Evolutionary conservation across 2,888 invertebrate genomes (phyloP), one percentile per base, ranked within the genome.

Genomic region (Ormyrus nitidulus): DNA sequence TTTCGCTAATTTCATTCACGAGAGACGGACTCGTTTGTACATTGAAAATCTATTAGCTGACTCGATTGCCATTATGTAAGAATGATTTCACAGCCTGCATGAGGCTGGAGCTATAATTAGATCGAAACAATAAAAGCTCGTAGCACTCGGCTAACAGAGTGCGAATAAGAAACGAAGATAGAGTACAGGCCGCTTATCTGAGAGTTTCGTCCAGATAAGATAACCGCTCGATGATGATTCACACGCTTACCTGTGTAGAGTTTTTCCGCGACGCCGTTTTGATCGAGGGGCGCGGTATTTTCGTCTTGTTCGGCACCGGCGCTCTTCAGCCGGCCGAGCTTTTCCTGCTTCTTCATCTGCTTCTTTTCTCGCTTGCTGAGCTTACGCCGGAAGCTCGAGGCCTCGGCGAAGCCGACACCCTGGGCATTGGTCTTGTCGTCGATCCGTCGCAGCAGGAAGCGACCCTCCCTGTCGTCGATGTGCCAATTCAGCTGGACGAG

Each of bases 401-500:
- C 95, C 82, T 95, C 94, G 86, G 94, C 94, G 84, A 94, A 93
- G 83, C 95, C 93, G 82, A 93, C 92, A 48, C 93, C 93, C 84
- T 94, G 93, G 83, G 93, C 93, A 86, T 92, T 92, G 87, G 96
- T 96, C 90, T 95, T 96, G 88, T 95, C 96, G 89, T 96, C 96
- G 88, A 96, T 95, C 91, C 97, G 95, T 90, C 97, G 95, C 79
- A 99, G 93, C 84, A 99, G 92, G 92, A 99, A 99, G 81, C 99
- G 93, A 49, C 99, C 99, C 91, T 99, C 99, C 73, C 99, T 93
- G 91, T 99, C 99, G 90, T 99, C 99, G 80, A 98, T 97, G 90
- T 99, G 99, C 99, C 99, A 99, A 92, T 98, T 99, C 77, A 99
- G 93, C 92, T 99, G 99, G 79, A 99, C 99, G 82, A 98, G 92